Percentiles rank a stretch among this genome's conserved stretches.
Conservation (phyloP, 53 echinoderm and acorn worm genomes). For the Paelopatides confundens region DNA sequence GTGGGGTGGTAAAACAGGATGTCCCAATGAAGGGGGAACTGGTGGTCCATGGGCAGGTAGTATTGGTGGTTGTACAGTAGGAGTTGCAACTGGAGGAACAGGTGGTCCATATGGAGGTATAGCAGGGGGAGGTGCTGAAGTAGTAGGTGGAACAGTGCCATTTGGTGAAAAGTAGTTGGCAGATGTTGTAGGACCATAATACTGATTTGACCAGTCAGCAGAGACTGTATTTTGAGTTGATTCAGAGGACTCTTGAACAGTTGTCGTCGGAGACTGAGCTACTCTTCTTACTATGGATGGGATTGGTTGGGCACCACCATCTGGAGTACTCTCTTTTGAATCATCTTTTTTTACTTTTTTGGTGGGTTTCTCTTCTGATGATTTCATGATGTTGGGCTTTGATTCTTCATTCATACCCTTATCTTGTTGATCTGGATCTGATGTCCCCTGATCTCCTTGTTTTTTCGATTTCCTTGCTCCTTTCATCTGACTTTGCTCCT, state of each 20-base stretch:
- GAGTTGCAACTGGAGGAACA: slow-evolving; percentile 2
- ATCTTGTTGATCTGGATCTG: slow-evolving; percentile 14
- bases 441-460: slow-evolving; percentile 35
- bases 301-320: slow-evolving; percentile 22
- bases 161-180: not conserved
- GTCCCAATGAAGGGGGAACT: slow-evolving; percentile 20
- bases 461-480: slow-evolving; percentile 5
- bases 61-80: not conserved
- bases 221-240: not conserved
- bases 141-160: not conserved
- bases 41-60: slow-evolving; percentile 33
- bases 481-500: slow-evolving; percentile 51
- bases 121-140: not conserved
- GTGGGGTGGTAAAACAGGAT: slow-evolving; percentile 1
- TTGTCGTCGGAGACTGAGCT: not conserved
- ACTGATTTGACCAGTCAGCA: slow-evolving; percentile 20
- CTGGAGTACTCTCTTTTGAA: not conserved
- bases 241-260: not conserved
- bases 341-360: not conserved
- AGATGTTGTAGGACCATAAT: slow-evolving; percentile 22
- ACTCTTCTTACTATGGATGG: slow-evolving; percentile 27
- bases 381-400: not conserved
- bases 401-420: slow-evolving; percentile 11
- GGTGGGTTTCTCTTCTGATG: not conserved
- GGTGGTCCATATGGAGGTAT: slow-evolving; percentile 24